Evolutionary conservation across 1,140 invertebrate genomes (phyloP), one percentile per base, ranked within the genome.

Genomic region (Anoplophora glabripennis): DNA sequence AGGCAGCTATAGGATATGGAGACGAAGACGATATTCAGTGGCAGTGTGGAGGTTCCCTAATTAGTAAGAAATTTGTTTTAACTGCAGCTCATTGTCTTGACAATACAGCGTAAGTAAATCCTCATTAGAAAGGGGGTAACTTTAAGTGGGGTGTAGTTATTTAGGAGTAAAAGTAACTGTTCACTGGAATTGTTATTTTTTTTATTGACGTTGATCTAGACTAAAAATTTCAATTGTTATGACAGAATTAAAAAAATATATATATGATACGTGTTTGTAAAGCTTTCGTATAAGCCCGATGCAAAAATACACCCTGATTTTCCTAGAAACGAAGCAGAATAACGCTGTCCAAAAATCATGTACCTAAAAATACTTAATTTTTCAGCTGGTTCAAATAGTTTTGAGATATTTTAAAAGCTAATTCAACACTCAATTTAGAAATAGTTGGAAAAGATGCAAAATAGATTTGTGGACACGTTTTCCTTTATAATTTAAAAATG

Each of bases 31-130:
- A 51, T 4, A 57, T 42, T 7, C 36, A 64, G 45, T 70, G 64
- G 64, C 34, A 63, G 7, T 70, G 89, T 68, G 88, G 87, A 0
- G 89, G 88, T 7, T 87, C 86, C 7, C 69, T 92, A 47, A 84
- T 92, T 28, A 81, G 82, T 0, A 74, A 80, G 1, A 73, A 79
- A 34, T 88, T 85, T 78, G 81, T 90, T 0, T 63, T 91, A 7
- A 90, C 88, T 1, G 87, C 88, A 0, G 88, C 87, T 3, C 88
- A 90, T 67, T 91, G 89, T 68, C 76, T 79, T 9, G n/a, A n/a
- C n/a, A n/a, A n/a, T n/a, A 37, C 53, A 40, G 28, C 49, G 28
- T n/a, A n/a, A n/a, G n/a, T n/a, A 14, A 18, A 45, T 14, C 51
- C 7, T 4, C 62, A 59, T 65, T 47, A 59, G 61, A 59, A 37